These are phyloP conservation scores for Julus scanicus DNA, from an alignment of 2,888 invertebrate species.

Conservation along the genomic window DNA sequence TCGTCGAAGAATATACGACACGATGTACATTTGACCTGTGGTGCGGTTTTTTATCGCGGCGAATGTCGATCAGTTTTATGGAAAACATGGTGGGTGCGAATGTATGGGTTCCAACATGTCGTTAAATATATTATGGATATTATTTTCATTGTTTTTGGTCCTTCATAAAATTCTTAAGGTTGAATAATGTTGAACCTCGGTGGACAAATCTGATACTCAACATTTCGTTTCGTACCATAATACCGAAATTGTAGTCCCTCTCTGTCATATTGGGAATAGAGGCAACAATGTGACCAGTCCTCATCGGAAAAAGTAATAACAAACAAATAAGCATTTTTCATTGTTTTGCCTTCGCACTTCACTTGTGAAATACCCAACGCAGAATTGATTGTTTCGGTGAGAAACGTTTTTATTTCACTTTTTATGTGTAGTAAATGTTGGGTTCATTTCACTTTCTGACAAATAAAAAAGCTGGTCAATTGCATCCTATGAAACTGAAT, in stretches of 20 bases:
- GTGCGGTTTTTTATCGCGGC: not conserved
- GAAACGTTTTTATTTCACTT: slow-evolving; percentile 45
- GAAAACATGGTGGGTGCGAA: not conserved
- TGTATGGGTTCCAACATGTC: not conserved
- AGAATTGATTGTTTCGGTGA: slow-evolving; percentile 43
- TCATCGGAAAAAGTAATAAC: slow-evolving; percentile 13
- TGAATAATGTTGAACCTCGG: not conserved
- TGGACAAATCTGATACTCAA: slow-evolving; percentile 24
- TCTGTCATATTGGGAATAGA: not conserved
- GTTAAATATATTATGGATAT: slow-evolving; percentile 6
- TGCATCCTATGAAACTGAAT: slow-evolving; percentile 25
- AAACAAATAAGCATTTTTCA: slow-evolving; percentile 43
- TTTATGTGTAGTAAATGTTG: slow-evolving; percentile 45
- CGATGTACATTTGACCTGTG: slow-evolving; percentile 17
- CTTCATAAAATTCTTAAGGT: not conserved
- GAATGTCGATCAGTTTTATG: slow-evolving; percentile 1
- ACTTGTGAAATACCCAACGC: not conserved
- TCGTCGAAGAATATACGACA: slow-evolving; percentile 3
- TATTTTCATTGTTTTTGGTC: slow-evolving; percentile 14
- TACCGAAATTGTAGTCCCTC: not conserved
- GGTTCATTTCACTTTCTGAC: slow-evolving; percentile 45
- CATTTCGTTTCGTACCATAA: not conserved
- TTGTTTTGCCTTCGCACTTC: slow-evolving; percentile 31
- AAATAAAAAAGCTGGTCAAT: slow-evolving; percentile 44
- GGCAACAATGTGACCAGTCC: not conserved